Conservation (phyloP, 1,140 invertebrate species). For the Pachypeltis micranthus region DNA sequence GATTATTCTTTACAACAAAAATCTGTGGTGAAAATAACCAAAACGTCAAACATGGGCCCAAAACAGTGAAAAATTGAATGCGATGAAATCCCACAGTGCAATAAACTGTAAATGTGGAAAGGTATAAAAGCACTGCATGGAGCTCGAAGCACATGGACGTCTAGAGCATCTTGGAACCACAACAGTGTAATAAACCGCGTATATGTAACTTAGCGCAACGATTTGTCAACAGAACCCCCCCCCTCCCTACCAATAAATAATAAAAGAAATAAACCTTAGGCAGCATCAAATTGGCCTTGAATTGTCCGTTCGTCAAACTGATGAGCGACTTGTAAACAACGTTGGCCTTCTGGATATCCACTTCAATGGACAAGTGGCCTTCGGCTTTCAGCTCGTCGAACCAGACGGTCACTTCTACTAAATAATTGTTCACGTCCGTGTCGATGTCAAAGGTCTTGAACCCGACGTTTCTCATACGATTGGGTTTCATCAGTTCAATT, state of each 20-base stretch:
- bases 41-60: neutral
- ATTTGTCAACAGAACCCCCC: no score
- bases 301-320: neutral
- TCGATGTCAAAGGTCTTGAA: slow-evolving; percentile 36
- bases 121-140: neutral
- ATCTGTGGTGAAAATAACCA: neutral
- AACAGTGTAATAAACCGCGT: no score
- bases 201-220: no score
- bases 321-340: neutral
- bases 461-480: slow-evolving; percentile 40
- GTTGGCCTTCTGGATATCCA: neutral
- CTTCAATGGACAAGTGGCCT: neutral
- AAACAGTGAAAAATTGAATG: neutral
- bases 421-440: slow-evolving; percentile 13
- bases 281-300: neutral
- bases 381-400: neutral
- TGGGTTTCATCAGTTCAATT: slow-evolving; percentile 38
- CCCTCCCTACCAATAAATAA: no score
- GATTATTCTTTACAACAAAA: neutral
- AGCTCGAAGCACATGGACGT: neutral
- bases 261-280: no score
- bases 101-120: neutral
- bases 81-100: neutral
- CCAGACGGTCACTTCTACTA: slow-evolving; percentile 6
- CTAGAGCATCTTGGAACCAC: no score